Base-by-base conservation (phyloP, 2,113 vertebrate genomes). In the Raja brachyura region DNA sequence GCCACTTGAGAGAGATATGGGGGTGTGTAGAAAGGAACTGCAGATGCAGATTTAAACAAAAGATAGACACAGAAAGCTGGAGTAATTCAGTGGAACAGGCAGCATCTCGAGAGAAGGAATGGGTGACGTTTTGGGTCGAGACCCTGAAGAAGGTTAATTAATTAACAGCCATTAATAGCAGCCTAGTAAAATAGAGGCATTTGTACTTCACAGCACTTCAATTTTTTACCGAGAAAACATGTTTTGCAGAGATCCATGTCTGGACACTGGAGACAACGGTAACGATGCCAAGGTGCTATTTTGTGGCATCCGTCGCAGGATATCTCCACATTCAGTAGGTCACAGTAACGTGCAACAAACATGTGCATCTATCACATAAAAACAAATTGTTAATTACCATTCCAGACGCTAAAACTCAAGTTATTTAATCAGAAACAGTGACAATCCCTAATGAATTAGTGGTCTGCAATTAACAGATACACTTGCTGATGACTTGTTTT, bases 161-260 rank as follows among this genome's bases (percentile, higher is more conserved):
- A 48, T 48, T 48, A 48, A 48, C 39, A 48, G 0, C 39, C 83
- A 14, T 10, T 0, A 61, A 7, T 18, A 14, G 11, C 11, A 63
- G 25, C 25, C 4, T 3, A 83, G 18, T 25, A 7, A n/a, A 85
- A 25, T 56, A 5, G 11, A 22, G 86, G 4, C 18, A 39, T 14
- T 54, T 28, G 73, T 18, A 25, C 68, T 73, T 70, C 33, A 73
- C 9, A 48, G 22, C 33, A 25, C 20, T 7, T 22, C 22, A 31
- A 54, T 39, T 0, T 92, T 96, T 97, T 94, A 99, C 98, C 98
- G 79, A 99, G 96, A 95, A 99, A 99, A 93, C 99, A 99, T 0
- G 98, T 98, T 96, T 99, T 99, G 94, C 99, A 99, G 3, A 99
- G 97, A 93, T 99, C 99, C 99, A 99, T 99, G 93, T 99, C 98